Base-by-base conservation (phyloP, 1,140 invertebrate species). In the Stegodyphus mimosarum region DNA sequence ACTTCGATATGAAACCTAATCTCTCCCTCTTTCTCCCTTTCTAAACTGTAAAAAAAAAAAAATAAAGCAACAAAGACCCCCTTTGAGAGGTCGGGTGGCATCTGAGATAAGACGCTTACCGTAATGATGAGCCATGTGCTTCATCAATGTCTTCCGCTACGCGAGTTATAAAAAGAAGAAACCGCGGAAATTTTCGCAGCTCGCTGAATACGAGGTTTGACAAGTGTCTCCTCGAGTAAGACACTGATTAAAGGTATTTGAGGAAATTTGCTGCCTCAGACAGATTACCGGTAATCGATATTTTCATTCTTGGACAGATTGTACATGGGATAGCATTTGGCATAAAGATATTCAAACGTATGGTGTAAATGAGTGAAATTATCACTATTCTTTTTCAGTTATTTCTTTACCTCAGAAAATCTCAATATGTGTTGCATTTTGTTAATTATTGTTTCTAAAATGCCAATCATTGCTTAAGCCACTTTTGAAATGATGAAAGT, bases 101-200 rank as follows among this genome's bases (percentile, higher is more conserved):
- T 60, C 55, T 9, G 9, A 9, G 15, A 15, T 11, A 11, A 60
- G 15, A 15, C 9, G 55, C 15, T 60, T 60, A 60, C 55, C 15
- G 55, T 0, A 10, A 13, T 17, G n/a, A 49, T 15, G 52, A 33
- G 49, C 50, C 64, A 63, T 63, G 33, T 80, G 6, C 52, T 80
- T 80, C 78, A 80, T 80, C 78, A 80, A 71, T 80, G 78, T 80
- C 78, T 71, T 76, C 60, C 13, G 48, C n/a, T 50, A 63, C 9
- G 33, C 33, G 33, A 33, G 60, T 50, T 17, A 71, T 15, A 51
- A 55, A 70, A 55, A 13, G 66, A 67, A 17, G 78, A 80, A n/a
- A 49, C 78, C 33, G 50, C 52, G 69, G 78, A 18, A 69, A 80
- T 71, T 70, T 80, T 80, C 52, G n/a, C 78, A 80, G 78, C 66